Percentiles rank a stretch among this genome's conserved stretches.
Evolutionary conservation across 1,140 invertebrate genomes (phyloP).

Genomic region (Lordiphosa clarofinis): DNA sequence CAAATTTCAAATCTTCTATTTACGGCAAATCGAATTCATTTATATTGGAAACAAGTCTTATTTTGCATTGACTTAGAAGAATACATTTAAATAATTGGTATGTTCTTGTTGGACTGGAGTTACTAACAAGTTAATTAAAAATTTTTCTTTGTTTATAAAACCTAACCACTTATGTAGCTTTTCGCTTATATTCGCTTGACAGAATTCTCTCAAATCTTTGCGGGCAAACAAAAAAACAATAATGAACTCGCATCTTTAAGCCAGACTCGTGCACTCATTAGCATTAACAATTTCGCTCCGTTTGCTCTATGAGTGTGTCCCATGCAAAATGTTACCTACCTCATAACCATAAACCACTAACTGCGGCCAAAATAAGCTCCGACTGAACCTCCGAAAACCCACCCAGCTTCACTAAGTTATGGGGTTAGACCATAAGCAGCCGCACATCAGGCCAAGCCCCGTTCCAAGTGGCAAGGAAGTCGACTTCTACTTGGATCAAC

Average conservation of each 20-base stretch:
- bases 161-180: no score
- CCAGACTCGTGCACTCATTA: conserved; percentile 5
- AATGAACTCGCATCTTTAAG: no score
- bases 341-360: conserved; percentile 47
- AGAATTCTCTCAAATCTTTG: no score
- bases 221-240: no score
- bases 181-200: not conserved
- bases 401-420: conserved; percentile 4
- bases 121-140: no score
- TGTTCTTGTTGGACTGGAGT: no score
- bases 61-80: no score
- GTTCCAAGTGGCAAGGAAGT: conserved; percentile 31
- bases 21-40: no score
- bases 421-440: conserved; percentile 18
- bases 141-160: no score
- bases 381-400: conserved; percentile 11
- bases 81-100: no score
- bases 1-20: no score
- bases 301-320: conserved; percentile 12
- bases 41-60: no score
- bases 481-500: conserved; percentile 57
- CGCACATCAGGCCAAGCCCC: not conserved
- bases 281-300: conserved; percentile 20
- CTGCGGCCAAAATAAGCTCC: conserved; percentile 38
- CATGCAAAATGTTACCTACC: conserved; percentile 29